Evolutionary conservation across 2,888 invertebrate genomes (phyloP).

Genomic region (Nebria brevicollis): DNA sequence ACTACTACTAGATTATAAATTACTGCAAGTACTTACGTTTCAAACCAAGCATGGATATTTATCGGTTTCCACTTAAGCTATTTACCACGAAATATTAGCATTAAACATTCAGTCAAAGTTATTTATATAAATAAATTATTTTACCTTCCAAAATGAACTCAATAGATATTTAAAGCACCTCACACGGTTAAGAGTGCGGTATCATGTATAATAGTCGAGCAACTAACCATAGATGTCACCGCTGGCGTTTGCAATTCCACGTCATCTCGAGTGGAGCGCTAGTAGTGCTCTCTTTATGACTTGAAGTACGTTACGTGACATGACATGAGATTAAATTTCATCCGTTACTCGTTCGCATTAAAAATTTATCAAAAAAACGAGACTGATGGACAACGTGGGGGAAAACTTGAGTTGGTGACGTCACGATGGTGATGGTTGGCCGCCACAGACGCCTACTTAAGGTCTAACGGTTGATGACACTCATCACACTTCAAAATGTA

Average conservation of each 20-base stretch:
- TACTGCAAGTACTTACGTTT: neutral
- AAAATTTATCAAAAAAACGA: slow-evolving; percentile 13
- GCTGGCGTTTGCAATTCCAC: neutral
- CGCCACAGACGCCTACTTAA: neutral
- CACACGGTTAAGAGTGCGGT: neutral
- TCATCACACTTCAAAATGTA: neutral
- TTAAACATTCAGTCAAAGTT: neutral
- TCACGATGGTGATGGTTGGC: neutral
- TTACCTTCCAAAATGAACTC: neutral
- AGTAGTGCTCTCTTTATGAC: slow-evolving; percentile 4
- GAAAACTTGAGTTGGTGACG: slow-evolving; percentile 15
- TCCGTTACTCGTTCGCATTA: slow-evolving; percentile 8
- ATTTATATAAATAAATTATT: neutral
- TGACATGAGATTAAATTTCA: slow-evolving; percentile 20
- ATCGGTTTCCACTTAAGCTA: neutral
- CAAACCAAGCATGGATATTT: neutral
- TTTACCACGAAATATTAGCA: neutral
- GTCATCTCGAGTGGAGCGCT: neutral
- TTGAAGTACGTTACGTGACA: slow-evolving; percentile 16
- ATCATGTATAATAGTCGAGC: neutral
- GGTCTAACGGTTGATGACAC: neutral
- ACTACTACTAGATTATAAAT: neutral
- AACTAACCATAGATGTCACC: slow-evolving; percentile 9
- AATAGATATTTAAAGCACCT: neutral
- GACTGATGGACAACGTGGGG: neutral